A percentile compares a stretch with the other conserved stretches of the same genome.
Evolutionary conservation across 2,113 vertebrate genomes (phyloP).

Genomic region (Tiliqua scincoides): DNA sequence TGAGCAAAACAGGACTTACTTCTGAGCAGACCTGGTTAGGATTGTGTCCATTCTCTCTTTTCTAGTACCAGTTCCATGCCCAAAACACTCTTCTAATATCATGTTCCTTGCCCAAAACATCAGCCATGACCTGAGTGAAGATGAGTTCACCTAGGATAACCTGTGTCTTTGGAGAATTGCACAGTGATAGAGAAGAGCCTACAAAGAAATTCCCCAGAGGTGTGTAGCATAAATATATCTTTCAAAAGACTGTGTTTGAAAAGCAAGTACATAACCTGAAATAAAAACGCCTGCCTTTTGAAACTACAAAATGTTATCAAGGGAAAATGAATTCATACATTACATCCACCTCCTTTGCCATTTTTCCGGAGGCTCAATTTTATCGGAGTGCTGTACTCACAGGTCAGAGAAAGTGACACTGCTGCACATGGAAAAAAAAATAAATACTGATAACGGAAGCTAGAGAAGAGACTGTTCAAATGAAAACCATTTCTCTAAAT

Average conservation of each 20-base stretch:
- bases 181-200: conserved; percentile 3
- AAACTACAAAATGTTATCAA: conserved; percentile 31
- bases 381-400: background rate
- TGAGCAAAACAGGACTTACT: too few relatives aligned
- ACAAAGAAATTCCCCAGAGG: conserved; percentile 32
- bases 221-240: conserved; percentile 16
- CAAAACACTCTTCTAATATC: background rate
- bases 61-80: too few relatives aligned
- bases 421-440: conserved; percentile 3
- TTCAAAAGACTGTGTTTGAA: conserved; percentile 23
- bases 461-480: background rate
- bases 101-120: background rate
- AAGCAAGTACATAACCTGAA: conserved; percentile 22
- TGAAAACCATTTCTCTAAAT: conserved; percentile 24
- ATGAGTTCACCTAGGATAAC: conserved; percentile 26
- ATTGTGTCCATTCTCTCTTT: too few relatives aligned
- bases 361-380: conserved; percentile 28
- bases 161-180: conserved; percentile 13
- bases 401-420: background rate
- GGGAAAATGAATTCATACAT: conserved; percentile 16
- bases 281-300: conserved; percentile 1
- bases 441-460: background rate
- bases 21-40: too few relatives aligned
- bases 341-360: conserved; percentile 28
- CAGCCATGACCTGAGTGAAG: background rate